These are phyloP conservation scores for Trididemnum nubilum DNA, from an alignment of 23 tunicate species.

Conservation along the genomic window DNA sequence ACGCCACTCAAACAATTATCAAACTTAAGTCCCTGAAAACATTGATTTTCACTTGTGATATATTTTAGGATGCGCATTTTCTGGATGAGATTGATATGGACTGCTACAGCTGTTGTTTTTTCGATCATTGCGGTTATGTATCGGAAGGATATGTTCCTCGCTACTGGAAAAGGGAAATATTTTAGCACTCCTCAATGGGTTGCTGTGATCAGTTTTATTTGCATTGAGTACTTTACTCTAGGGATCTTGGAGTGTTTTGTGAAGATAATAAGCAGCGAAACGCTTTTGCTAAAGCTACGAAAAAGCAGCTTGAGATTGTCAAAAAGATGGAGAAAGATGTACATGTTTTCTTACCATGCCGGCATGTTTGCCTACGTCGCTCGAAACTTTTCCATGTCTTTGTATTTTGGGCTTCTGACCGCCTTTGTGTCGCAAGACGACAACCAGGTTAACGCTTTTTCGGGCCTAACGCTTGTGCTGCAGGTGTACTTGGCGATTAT, in stretches of 20 bases:
- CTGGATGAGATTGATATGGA: constrained; percentile 50
- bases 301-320: not conserved
- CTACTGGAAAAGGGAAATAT: not conserved
- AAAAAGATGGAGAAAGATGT: not conserved
- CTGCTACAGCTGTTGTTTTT: constrained; percentile 30
- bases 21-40: too few species aligned
- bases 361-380: constrained; percentile 15
- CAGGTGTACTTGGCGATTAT: constrained; percentile 50
- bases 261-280: constrained; percentile 28
- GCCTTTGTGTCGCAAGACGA: constrained; percentile 4
- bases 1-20: too few species aligned
- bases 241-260: constrained; percentile 32
- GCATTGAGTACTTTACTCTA: constrained; percentile 13
- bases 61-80: constrained; percentile 42
- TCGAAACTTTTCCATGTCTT: constrained; percentile 42
- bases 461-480: constrained; percentile 22
- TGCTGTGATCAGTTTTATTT: not conserved
- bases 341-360: not conserved
- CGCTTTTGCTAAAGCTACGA: not conserved
- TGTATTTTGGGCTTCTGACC: constrained; percentile 38
- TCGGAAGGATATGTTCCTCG: not conserved
- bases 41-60: too few species aligned
- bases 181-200: not conserved
- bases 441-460: not conserved
- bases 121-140: not conserved